Evolutionary conservation across 1,140 invertebrate species (phyloP), one percentile per base, ranked within the genome.

Genomic region (Cardiocondyla obscurior): DNA sequence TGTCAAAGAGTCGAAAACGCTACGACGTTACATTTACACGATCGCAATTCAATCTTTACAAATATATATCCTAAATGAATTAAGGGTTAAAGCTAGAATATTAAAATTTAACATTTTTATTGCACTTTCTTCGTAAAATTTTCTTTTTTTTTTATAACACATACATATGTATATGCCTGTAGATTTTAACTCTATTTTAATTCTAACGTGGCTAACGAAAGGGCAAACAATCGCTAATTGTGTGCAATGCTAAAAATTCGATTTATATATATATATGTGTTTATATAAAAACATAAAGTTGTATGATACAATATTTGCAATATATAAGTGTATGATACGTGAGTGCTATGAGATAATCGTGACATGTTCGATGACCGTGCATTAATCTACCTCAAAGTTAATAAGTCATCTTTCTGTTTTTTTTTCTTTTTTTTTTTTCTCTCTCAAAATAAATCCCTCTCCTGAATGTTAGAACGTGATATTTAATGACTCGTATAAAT

Each of bases 211-310:
- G 28, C 51, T 82, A 73, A 77, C n/a, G 58, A 55, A 65, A 86
- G 87, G 64, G 72, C 81, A 87, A 88, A 88, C 84, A 88, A 84
- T 73, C 53, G 69, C 53, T 64, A 81, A 46, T 84, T 69, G 62
- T 81, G 84, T 88, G 84, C 62, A 30, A 85, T 88, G 81, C 81
- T 88, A 84, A 49, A 81, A 88, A 88, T 86, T 62, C 19, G 67
- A 46, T 72, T 81, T 33, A 84, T 88, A 88, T 88, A 88, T 88
- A n/a, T n/a, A n/a, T n/a, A n/a, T n/a, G n/a, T n/a, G n/a, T n/a
- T n/a, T 88, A 88, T 22, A 64, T 81, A 85, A 82, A 25, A 67
- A 58, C 81, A 72, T 84, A 84, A 84, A 69, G 5, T 81, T 74
- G 28, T 87, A 86, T 81, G 33, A 67, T 79, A 87, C 62, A 87